phyloP scores from a whole-genome alignment of 2,888 invertebrate genomes.

The Tortricodes alternella region DNA sequence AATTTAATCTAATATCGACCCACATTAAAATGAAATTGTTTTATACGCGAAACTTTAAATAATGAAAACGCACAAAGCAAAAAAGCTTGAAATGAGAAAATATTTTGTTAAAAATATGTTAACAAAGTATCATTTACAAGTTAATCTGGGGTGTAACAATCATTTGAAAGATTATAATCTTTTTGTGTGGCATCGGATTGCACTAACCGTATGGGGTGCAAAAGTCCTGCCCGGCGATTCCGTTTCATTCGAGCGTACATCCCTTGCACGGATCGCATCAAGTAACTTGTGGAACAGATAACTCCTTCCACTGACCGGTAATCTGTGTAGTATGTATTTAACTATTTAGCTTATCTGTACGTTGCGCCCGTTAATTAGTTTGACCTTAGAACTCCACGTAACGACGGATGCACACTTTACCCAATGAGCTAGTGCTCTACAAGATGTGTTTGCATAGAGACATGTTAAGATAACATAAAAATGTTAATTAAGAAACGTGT shows the following conservation, averaged over 20 bases:
- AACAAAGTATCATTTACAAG: slow-evolving; percentile 20
- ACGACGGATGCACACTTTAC: neutral
- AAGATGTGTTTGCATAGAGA: neutral
- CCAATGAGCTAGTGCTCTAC: neutral
- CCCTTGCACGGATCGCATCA: neutral
- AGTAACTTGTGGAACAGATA: slow-evolving; percentile 4
- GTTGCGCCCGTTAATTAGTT: neutral
- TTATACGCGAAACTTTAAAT: neutral
- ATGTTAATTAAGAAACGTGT: neutral
- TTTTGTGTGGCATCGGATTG: slow-evolving; percentile 6
- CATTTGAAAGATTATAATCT: neutral
- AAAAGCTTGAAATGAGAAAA: slow-evolving; percentile 7
- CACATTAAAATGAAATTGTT: neutral
- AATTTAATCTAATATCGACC: no score
- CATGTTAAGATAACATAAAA: neutral
- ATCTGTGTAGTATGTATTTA: neutral
- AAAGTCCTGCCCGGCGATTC: neutral
- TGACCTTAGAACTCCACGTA: neutral
- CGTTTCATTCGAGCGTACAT: slow-evolving; percentile 5
- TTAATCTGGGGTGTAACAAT: slow-evolving; percentile 21
- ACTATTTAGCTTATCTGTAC: neutral
- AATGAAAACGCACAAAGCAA: neutral
- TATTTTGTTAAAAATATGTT: slow-evolving; percentile 1
- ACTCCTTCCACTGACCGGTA: slow-evolving; percentile 12
- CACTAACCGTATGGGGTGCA: neutral